Conservation (phyloP, 2,113 vertebrate genomes). For the Microcebus jonahi region DNA sequence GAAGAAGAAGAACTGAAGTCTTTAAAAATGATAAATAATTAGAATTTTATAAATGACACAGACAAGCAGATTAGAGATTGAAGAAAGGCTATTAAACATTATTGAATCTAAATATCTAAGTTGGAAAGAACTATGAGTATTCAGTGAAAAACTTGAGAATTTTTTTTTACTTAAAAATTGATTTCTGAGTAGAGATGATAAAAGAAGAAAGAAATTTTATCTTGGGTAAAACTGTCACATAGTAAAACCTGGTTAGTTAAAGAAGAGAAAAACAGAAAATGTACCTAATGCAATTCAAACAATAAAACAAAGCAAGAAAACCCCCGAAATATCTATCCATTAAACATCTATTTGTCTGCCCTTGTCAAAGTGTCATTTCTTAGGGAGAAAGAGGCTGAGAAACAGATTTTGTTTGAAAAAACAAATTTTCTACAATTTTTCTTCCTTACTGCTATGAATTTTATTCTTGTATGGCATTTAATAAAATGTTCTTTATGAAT, state of each 20-base stretch:
- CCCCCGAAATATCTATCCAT: not conserved
- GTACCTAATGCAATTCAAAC: not conserved
- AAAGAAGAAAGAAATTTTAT: not conserved
- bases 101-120: not conserved
- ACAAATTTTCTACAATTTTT: not conserved
- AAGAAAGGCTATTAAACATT: slow-evolving; percentile 2
- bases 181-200: not conserved
- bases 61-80: not conserved
- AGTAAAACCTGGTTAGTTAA: not conserved
- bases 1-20: slow-evolving; percentile 11
- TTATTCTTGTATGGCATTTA: not conserved
- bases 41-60: slow-evolving; percentile 1
- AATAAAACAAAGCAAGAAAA: not conserved
- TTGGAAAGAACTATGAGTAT: not conserved
- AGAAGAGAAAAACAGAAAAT: not conserved
- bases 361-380: not conserved
- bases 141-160: not conserved
- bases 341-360: not conserved
- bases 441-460: not conserved
- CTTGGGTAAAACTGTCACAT: not conserved
- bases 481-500: not conserved
- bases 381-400: not conserved
- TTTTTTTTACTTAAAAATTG: not conserved
- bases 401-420: not conserved
- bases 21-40: slow-evolving; percentile 45